Evolutionary conservation across 92 coral and sea anemone genomes (phyloP), one percentile per base, ranked within the genome.

Genomic region (Plumapathes pennacea): DNA sequence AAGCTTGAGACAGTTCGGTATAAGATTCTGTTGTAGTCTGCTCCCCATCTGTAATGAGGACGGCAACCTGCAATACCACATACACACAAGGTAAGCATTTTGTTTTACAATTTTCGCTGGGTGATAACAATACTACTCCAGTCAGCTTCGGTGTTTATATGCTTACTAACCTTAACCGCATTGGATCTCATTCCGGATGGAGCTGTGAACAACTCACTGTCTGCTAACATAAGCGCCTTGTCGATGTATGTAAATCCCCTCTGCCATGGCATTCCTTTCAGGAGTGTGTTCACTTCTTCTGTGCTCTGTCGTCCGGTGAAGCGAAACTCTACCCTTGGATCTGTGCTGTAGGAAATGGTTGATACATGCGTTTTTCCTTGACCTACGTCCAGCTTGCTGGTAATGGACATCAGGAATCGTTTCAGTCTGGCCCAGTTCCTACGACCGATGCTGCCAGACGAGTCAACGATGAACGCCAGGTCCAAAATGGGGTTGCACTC

Each of bases 391-490:
- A 85, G 64, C 44, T 50, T 53, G 34, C 62, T 66, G 14, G 75
- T 41, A 9, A 80, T 25, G 9, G 72, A 34, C 18, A 50, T 49
- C 10, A 85, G 38, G 55, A 85, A 85, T 10, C 38, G 43, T 60
- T 69, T 73, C 61, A 69, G 20, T 33, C 50, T 60, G 23, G 60
- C 72, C 72, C 85, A 85, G 58, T 85, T 69, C 13, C 38, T 46
- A 26, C 50, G 33, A 2, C 88, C 94, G 26, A 80, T 74, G 29
- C 84, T 69, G 19, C 84, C 84, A 2, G 84, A 74, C 19, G 85
- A 77, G 28, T 85, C 94, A 4, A 85, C 55, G 13, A 85, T 54
- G 36, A 85, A 74, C 10, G 78, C 88, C 6, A 80, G 46, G 42
- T 85, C 94, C n/a, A 80, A 54, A 5, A 38, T 53, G 15, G 72